Base-by-base conservation (phyloP, 2,888 invertebrate genomes). In the Agonopterix alstromeriana region DNA sequence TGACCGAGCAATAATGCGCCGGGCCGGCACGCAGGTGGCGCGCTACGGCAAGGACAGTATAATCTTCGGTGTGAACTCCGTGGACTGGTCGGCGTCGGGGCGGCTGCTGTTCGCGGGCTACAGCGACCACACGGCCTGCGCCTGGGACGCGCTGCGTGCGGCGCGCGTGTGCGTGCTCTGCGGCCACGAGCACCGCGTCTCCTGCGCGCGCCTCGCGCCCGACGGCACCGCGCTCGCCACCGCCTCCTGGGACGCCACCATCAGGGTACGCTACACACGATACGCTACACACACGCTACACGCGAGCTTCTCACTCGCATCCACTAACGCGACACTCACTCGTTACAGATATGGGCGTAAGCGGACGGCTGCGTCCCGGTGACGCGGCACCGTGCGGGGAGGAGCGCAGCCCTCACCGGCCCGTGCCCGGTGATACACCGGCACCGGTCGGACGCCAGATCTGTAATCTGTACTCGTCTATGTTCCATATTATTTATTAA, bases 131-230 rank as follows among this genome's bases (percentile, higher is more conserved):
- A 98, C 98, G 36, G 97, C 99, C 48, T 97, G 98, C 84, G 95
- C 98, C 36, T 99, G 99, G 99, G 99, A 99, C 87, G 97, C 98
- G 38, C 90, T 99, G 56, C 99, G 99, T 77, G 97, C 97, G 61
- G 93, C 93, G 65, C 92, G 98, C 55, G 94, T 98, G 45, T 94
- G 96, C 71, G 92, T 98, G 61, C 88, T 98, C 50, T 97, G 97
- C 75, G 97, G 97, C 0, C 98, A 98, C 81, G 98, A 98, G 83
- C 97, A 98, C 82, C 90, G 97, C 62, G 96, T 97, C 17, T 95
- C 95, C 35, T 94, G 94, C 80, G 90, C 97, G 48, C 94, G 94
- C 77, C 94, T 97, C 12, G 97, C 98, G 43, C 98, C 98, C 36
- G 98, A 98, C 87, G 98, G 98, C 52, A 97, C 98, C 14, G 97